Conservation (phyloP, 2,113 vertebrate species). For the Labeo rohita region DNA sequence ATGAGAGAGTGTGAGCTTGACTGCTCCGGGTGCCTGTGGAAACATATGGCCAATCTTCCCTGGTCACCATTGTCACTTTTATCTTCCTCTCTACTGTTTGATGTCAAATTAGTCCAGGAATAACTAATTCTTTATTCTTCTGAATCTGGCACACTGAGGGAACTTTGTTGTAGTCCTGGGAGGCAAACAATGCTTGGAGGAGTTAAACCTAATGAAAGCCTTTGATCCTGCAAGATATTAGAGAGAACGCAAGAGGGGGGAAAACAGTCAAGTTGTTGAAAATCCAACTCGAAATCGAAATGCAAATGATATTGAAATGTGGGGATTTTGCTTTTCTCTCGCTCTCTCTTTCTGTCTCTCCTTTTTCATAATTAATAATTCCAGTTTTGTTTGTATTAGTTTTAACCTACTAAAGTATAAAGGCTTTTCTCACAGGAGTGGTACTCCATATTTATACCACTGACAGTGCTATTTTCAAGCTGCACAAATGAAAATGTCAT, state of each 20-base stretch:
- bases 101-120: conserved; percentile 76
- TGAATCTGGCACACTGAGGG: conserved; percentile 64
- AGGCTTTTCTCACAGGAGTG: conserved; percentile 55
- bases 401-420: conserved; percentile 61
- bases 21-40: conserved; percentile 56
- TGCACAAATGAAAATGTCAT: conserved; percentile 65
- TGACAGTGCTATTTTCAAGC: conserved; percentile 65
- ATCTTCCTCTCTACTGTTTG: conserved; percentile 69
- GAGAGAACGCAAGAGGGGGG: conserved; percentile 54
- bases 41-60: conserved; percentile 62
- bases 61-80: conserved; percentile 64
- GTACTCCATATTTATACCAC: conserved; percentile 67
- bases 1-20: conserved; percentile 20
- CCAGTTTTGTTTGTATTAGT: conserved; percentile 64
- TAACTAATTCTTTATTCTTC: conserved; percentile 66
- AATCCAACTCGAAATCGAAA: conserved; percentile 71
- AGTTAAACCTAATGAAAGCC: conserved; percentile 70
- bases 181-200: conserved; percentile 76
- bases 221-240: conserved; percentile 80
- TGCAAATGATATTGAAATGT: conserved; percentile 73
- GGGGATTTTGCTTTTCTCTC: conserved; percentile 50
- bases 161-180: conserved; percentile 71
- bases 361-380: conserved; percentile 69
- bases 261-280: conserved; percentile 67
- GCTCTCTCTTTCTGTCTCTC: conserved; percentile 33